phyloP scores from a whole-genome alignment of 1,140 invertebrate genomes.

The Steinernema feltiae region DNA sequence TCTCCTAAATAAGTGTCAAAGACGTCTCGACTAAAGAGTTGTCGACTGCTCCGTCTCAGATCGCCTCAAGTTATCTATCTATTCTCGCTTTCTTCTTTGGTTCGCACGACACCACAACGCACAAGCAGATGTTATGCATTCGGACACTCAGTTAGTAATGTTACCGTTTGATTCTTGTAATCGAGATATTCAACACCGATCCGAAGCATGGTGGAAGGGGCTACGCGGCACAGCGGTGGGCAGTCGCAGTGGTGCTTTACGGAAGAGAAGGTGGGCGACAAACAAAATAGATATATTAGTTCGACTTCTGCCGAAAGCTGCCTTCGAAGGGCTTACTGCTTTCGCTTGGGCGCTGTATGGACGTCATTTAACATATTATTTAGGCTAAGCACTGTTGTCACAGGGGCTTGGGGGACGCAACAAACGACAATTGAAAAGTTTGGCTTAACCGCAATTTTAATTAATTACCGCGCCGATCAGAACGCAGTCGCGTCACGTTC shows the following conservation, averaged over 20 bases:
- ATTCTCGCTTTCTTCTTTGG: not conserved
- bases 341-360: not conserved
- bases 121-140: not conserved
- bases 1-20: slow-evolving; percentile 9
- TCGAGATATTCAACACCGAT: not conserved
- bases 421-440: not conserved
- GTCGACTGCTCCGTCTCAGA: not conserved
- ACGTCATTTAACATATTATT: not conserved
- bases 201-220: not conserved
- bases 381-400: not conserved
- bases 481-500: not conserved
- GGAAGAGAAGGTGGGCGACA: not conserved
- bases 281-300: slow-evolving; percentile 7
- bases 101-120: not conserved
- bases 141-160: not conserved
- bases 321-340: not conserved
- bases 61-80: not conserved
- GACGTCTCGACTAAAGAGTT: not conserved
- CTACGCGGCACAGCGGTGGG: not conserved
- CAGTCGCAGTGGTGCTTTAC: not conserved
- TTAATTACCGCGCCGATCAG: not conserved
- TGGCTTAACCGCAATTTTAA: not conserved
- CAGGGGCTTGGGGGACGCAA: not conserved
- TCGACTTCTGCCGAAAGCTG: not conserved
- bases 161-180: not conserved